Conservation (phyloP, 1,140 invertebrate genomes). For the Hirudo medicinalis region DNA sequence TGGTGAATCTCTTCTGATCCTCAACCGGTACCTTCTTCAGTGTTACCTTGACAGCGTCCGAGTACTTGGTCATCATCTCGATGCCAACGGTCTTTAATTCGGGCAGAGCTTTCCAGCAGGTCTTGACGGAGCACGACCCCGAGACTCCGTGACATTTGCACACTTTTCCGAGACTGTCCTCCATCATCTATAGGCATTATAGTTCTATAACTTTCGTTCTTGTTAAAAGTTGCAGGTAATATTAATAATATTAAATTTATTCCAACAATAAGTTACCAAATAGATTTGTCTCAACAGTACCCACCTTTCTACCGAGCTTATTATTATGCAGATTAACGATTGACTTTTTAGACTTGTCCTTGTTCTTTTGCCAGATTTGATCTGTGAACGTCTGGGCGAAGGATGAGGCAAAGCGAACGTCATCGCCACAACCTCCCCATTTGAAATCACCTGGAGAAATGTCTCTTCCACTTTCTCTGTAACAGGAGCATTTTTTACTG, state of each 20-base stretch:
- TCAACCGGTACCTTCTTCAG: conserved; percentile 13
- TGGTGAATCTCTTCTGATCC: not conserved
- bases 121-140: conserved; percentile 77
- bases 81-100: conserved; percentile 49
- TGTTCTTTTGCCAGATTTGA: conserved; percentile 6
- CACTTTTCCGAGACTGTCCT: conserved; percentile 27
- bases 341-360: conserved; percentile 32
- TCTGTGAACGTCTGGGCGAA: conserved; percentile 20
- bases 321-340: conserved; percentile 47
- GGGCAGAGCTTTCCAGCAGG: conserved; percentile 76
- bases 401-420: conserved; percentile 30
- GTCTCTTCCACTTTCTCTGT: conserved; percentile 42
- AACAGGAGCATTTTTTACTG: conserved; percentile 54
- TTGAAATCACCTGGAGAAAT: conserved; percentile 47
- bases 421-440: conserved; percentile 59
- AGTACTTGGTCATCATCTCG: conserved; percentile 15
- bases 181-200: conserved; percentile 40
- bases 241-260: not conserved
- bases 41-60: conserved; percentile 17
- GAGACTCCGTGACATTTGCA: conserved; percentile 90
- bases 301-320: conserved; percentile 43
- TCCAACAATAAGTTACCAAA: not conserved
- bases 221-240: not conserved
- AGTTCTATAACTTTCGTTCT: not conserved
- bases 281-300: not conserved